A percentile compares a stretch with the other conserved stretches of the same genome.
phyloP scores from a whole-genome alignment of 2,113 vertebrate genomes.

The Melozone crissalis region DNA sequence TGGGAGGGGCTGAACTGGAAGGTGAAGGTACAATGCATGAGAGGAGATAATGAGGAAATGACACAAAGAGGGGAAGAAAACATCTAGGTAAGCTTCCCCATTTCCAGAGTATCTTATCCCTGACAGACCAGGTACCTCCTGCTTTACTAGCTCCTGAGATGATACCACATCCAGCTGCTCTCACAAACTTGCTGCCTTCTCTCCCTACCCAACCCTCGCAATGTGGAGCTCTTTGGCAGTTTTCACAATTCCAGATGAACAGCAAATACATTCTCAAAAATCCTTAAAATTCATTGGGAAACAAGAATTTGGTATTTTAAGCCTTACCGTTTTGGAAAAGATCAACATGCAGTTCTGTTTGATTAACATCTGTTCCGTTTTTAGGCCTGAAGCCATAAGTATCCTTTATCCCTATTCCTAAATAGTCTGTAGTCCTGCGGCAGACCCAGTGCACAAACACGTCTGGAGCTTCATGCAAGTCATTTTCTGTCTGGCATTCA shows the following conservation, averaged over 20 bases:
- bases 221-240: not conserved
- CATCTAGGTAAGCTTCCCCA: not conserved
- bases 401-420: not conserved
- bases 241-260: not conserved
- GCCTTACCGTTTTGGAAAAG: conserved; percentile 73
- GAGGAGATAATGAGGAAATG: not conserved
- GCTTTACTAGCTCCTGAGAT: not conserved
- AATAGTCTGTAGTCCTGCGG: accelerated
- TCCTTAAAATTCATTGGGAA: not conserved
- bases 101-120: not conserved
- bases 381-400: conserved; percentile 63
- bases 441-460: conserved; percentile 53
- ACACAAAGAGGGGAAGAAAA: not conserved
- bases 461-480: not conserved
- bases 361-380: not conserved
- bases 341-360: conserved; percentile 6
- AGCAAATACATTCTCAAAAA: not conserved
- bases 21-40: not conserved
- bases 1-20: conserved; percentile 64
- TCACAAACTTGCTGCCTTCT: not conserved
- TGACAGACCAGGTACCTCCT: not conserved
- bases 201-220: not conserved
- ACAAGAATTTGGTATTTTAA: not conserved
- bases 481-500: not conserved
- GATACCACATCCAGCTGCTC: not conserved